A percentile compares a stretch with the other conserved stretches of the same genome.
Conservation (phyloP, 2,113 vertebrate species). For the Siniperca knerii region DNA sequence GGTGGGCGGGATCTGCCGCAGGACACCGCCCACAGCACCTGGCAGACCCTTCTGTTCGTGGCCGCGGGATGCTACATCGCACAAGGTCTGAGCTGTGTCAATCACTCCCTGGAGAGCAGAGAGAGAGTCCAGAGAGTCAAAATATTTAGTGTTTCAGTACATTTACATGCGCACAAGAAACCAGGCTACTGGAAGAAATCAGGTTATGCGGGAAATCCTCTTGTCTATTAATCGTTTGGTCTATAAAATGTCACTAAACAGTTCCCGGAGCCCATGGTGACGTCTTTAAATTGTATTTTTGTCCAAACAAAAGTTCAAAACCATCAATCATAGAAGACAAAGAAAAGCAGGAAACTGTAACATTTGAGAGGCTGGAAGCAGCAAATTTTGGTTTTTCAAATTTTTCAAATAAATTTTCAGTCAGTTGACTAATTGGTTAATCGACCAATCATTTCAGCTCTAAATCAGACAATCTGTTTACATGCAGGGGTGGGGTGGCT, state of each 20-base stretch:
- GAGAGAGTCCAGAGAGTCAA: background rate
- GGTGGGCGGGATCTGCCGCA: slow-evolving; percentile 93
- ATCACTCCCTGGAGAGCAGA: slow-evolving; percentile 87
- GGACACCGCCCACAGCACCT: slow-evolving; percentile 91
- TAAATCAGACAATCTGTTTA: no score
- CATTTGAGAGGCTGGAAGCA: background rate
- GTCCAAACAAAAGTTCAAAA: background rate
- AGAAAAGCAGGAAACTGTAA: background rate
- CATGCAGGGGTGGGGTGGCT: no score
- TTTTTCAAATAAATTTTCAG: no score
- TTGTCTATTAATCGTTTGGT: background rate
- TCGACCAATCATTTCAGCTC: no score
- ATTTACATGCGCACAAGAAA: background rate
- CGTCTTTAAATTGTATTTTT: background rate
- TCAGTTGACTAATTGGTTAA: no score
- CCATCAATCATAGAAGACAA: background rate
- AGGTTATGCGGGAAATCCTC: background rate
- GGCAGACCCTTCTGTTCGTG: slow-evolving; percentile 95
- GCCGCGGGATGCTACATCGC: slow-evolving; percentile 90
- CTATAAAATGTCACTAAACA: background rate
- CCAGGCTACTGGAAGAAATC: background rate
- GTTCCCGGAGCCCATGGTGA: background rate
- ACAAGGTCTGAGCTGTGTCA: slow-evolving; percentile 92
- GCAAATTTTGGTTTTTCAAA: background rate
- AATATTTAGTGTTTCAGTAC: background rate